Percentiles rank a stretch among this genome's conserved stretches.
Evolutionary conservation across 2,888 invertebrate genomes (phyloP).

Genomic region (Hipparchia sbordonii): DNA sequence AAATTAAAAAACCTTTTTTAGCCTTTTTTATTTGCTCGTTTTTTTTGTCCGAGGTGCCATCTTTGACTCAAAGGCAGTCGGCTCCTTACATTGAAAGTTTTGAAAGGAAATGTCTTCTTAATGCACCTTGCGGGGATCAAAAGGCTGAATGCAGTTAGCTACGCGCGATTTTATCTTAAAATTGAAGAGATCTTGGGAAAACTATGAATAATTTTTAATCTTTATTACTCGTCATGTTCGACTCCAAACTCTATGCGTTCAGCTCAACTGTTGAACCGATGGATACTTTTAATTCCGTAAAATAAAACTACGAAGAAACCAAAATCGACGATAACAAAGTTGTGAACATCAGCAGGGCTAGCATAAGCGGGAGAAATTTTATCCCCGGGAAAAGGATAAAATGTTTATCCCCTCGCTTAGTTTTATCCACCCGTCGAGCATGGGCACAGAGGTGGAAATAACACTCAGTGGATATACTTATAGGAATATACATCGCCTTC

Average conservation of each 20-base stretch:
- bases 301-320: too few species aligned
- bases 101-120: conserved; percentile 35
- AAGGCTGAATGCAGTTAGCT: conserved; percentile 31
- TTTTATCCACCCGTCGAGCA: too few species aligned
- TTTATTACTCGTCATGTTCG: not conserved
- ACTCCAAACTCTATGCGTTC: not conserved
- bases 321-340: too few species aligned
- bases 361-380: too few species aligned
- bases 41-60: conserved; percentile 32
- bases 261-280: too few species aligned
- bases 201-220: not conserved
- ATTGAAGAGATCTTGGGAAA: conserved; percentile 12
- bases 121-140: conserved; percentile 35
- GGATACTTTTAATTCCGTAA: too few species aligned
- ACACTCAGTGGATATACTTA: too few species aligned
- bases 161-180: conserved; percentile 26
- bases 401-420: too few species aligned
- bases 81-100: conserved; percentile 32
- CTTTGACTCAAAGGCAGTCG: conserved; percentile 27
- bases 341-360: too few species aligned
- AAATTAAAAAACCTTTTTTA: conserved; percentile 29
- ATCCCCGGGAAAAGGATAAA: too few species aligned
- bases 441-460: too few species aligned
- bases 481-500: too few species aligned
- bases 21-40: conserved; percentile 33